phyloP scores from a whole-genome alignment of 2,113 vertebrate species.

The Vombatus ursinus region DNA sequence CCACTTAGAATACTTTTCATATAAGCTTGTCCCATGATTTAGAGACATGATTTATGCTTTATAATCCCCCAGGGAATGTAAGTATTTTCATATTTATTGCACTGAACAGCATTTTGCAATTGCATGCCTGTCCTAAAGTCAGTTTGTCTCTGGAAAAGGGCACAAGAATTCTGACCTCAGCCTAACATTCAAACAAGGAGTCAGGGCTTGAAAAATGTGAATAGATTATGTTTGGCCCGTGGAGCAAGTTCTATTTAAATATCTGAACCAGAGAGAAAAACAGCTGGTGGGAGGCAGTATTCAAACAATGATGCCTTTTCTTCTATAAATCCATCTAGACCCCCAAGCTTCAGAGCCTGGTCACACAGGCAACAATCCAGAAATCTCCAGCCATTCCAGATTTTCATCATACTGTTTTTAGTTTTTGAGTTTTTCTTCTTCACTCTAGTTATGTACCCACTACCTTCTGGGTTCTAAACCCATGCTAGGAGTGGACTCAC shows the following conservation, averaged over 20 bases:
- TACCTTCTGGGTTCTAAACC: conserved; percentile 9
- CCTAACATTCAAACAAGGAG: conserved; percentile 63
- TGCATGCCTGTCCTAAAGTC: conserved; percentile 71
- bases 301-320: conserved; percentile 66
- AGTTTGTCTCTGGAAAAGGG: conserved; percentile 69
- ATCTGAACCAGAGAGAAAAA: conserved; percentile 39
- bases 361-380: background rate
- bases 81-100: conserved; percentile 78
- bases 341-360: conserved; percentile 14
- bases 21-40: conserved; percentile 69
- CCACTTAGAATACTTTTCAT: conserved; percentile 72
- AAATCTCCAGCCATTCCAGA: conserved; percentile 24
- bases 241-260: conserved; percentile 49
- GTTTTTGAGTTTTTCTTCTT: background rate
- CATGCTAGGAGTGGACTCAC: background rate
- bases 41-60: conserved; percentile 76
- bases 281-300: conserved; percentile 58
- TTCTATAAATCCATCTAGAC: conserved; percentile 19
- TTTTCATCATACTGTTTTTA: conserved; percentile 17
- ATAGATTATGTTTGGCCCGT: conserved; percentile 55
- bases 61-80: conserved; percentile 62
- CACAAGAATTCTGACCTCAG: conserved; percentile 71
- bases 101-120: conserved; percentile 66
- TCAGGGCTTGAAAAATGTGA: conserved; percentile 72
- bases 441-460: background rate